These are phyloP conservation scores for Halichondria panicea DNA, from an alignment of 37 sponge, comb jelly and placozoan species.

Conservation along the genomic window DNA sequence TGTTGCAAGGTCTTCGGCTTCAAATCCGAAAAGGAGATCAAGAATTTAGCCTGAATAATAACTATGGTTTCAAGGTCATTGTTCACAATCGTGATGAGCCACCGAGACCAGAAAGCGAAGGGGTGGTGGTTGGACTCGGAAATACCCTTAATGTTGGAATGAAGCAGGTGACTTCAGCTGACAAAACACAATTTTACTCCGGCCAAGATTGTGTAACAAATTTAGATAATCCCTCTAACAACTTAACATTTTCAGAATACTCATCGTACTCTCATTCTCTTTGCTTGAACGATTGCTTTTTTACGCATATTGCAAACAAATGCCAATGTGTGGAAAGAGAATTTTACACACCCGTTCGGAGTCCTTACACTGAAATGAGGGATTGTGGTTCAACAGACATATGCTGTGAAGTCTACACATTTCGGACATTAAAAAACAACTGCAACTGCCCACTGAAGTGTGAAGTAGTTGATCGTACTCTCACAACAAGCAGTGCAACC, in stretches of 20 bases:
- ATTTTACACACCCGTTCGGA: constrained; percentile 5
- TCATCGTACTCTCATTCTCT: constrained; percentile 2
- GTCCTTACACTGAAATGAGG: not conserved
- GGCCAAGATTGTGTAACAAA: not conserved
- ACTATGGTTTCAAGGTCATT: constrained; percentile 6
- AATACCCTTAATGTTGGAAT: constrained; percentile 8
- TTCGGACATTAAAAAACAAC: not conserved
- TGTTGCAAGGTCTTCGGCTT: constrained; percentile 5
- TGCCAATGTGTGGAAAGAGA: not conserved
- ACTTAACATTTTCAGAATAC: constrained; percentile 7
- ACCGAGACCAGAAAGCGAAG: constrained; percentile 7
- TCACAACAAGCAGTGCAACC: constrained; percentile 15
- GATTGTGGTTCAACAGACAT: not conserved
- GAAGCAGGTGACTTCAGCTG: constrained; percentile 2
- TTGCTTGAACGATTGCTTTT: constrained; percentile 7
- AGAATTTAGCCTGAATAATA: not conserved
- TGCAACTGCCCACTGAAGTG: constrained; percentile 23
- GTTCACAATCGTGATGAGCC: constrained; percentile 22
- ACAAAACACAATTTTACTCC: constrained; percentile 4
- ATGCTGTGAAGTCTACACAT: constrained; percentile 5
- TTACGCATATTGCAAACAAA: not conserved
- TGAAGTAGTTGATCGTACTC: not conserved
- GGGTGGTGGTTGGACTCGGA: constrained; percentile 4
- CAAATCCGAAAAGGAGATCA: not conserved
- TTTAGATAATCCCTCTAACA: not conserved